A percentile compares a stretch with the other conserved stretches of the same genome.
Evolutionary conservation across 2,888 invertebrate genomes (phyloP).

Genomic region (Dysmachus trigonus): DNA sequence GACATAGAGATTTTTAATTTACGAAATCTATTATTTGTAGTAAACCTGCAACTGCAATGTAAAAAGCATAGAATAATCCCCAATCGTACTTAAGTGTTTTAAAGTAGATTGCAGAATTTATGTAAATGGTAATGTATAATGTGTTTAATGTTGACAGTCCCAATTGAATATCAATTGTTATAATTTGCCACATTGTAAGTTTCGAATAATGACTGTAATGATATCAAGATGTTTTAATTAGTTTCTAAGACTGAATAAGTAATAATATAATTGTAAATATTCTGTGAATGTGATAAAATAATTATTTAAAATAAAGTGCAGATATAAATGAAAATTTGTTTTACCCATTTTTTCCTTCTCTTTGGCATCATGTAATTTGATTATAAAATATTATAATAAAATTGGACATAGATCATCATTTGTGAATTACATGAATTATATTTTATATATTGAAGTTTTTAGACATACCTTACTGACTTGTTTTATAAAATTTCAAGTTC

Average conservation of each 20-base stretch:
- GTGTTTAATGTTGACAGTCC: neutral
- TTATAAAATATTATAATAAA: neutral
- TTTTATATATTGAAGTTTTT: too few species aligned
- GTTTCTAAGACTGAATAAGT: neutral
- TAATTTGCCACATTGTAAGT: neutral
- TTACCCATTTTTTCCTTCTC: too few species aligned
- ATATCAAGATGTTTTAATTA: neutral
- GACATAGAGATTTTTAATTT: neutral
- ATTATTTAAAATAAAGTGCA: neutral
- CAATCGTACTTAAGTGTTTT: neutral
- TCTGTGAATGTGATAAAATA: neutral
- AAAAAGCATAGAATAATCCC: neutral
- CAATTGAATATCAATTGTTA: neutral
- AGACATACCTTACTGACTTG: too few species aligned
- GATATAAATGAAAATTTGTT: neutral
- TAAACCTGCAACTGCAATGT: neutral
- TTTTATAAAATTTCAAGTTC: too few species aligned
- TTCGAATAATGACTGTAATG: neutral
- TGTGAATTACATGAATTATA: too few species aligned
- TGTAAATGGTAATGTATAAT: neutral
- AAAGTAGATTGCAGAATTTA: neutral
- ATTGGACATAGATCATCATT: too few species aligned
- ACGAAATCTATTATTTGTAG: neutral
- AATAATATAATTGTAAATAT: neutral
- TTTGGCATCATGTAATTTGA: too few species aligned